Percentiles rank a stretch among this genome's conserved stretches.
Conservation (phyloP, 1,140 invertebrate genomes). For the Platorchestia sp. region DNA sequence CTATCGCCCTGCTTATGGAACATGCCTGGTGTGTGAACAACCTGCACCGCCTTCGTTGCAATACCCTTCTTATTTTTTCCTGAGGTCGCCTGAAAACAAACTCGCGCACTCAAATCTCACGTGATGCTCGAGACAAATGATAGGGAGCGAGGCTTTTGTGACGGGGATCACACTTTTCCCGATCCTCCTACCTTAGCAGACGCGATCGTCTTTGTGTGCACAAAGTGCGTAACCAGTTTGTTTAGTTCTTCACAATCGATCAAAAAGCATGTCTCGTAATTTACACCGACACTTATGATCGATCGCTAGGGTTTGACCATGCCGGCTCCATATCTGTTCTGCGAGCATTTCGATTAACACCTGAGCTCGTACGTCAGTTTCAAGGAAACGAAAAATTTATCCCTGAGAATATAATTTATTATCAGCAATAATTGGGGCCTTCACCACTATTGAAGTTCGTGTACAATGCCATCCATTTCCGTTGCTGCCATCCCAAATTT, state of each 20-base stretch:
- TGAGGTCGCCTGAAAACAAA: neutral
- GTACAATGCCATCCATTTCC: neutral
- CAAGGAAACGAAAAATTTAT: neutral
- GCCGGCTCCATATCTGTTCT: constrained; percentile 27
- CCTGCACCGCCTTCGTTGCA: neutral
- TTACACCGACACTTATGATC: constrained; percentile 7
- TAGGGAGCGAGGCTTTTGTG: neutral
- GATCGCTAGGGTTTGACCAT: constrained; percentile 23
- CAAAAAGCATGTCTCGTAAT: constrained; percentile 44
- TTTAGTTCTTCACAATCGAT: constrained; percentile 44
- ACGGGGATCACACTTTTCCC: neutral
- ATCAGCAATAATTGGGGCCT: neutral
- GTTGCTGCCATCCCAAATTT: neutral
- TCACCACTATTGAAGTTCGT: neutral
- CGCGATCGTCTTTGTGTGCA: constrained; percentile 12
- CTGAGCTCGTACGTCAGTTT: constrained; percentile 13
- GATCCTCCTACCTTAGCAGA: neutral
- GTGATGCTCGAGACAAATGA: constrained; percentile 6
- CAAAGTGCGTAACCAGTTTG: constrained; percentile 41
- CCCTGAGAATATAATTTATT: constrained; percentile 10
- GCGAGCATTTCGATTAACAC: constrained; percentile 19
- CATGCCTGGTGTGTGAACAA: neutral
- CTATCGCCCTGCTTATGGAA: neutral
- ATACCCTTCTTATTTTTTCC: neutral
- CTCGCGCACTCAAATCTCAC: neutral